Evolutionary conservation across 37 sponge, comb jelly and placozoan species (phyloP).

Genomic region (Theonella swinhoei): DNA sequence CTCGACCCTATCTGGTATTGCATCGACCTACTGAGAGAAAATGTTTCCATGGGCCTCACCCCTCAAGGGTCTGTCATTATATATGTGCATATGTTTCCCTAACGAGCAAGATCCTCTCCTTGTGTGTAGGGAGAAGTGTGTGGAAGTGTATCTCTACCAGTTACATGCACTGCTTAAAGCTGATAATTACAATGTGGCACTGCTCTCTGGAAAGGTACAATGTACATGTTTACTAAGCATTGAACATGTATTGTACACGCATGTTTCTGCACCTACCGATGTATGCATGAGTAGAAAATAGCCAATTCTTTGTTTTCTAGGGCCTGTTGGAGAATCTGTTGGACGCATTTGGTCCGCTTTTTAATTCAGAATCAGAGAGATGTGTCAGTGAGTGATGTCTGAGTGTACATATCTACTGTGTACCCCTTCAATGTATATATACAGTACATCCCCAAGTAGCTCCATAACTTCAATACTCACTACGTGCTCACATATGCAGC

Average conservation of each 20-base stretch:
- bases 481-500: no score
- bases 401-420: no score
- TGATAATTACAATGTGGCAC: constrained; percentile 33
- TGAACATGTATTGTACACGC: no score
- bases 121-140: constrained; percentile 48
- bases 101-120: background rate
- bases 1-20: constrained; percentile 47
- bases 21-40: constrained; percentile 37
- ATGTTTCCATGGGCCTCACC: constrained; percentile 5
- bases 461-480: no score
- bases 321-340: constrained; percentile 42
- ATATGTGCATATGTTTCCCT: background rate
- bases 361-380: constrained; percentile 42
- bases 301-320: no score
- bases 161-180: constrained; percentile 53
- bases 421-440: no score
- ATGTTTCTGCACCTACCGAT: no score
- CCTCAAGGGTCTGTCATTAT: background rate
- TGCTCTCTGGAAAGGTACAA: constrained; percentile 63
- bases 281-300: no score
- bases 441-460: no score
- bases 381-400: constrained; percentile 46
- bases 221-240: no score
- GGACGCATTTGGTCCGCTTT: constrained; percentile 46
- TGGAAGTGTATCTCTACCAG: constrained; percentile 60